Conservation (phyloP, 2,113 vertebrate species). For the Podilymbus podiceps region DNA sequence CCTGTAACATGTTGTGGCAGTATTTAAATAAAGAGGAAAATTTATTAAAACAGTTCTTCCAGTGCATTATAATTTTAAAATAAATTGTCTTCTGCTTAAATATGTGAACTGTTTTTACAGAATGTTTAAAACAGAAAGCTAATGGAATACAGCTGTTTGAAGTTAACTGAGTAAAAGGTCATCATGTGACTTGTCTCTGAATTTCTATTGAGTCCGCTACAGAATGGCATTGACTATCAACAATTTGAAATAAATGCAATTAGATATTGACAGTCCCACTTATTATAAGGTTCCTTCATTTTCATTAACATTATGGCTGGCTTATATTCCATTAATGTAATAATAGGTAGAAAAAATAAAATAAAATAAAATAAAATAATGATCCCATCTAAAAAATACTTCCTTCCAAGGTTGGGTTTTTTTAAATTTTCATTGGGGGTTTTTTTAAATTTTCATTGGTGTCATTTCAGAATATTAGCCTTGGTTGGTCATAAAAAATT, state of each 20-base stretch:
- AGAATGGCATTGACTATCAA: neutral
- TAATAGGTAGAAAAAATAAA: neutral
- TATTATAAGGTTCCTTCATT: neutral
- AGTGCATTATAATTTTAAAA: neutral
- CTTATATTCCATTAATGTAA: neutral
- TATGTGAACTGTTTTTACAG: neutral
- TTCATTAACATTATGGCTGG: neutral
- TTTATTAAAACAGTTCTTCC: neutral
- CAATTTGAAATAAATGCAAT: neutral
- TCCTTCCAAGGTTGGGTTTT: neutral
- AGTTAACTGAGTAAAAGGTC: neutral
- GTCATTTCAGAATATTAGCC: neutral
- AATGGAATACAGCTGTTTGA: neutral
- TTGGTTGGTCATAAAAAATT: neutral
- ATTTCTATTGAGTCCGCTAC: neutral
- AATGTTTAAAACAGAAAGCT: neutral
- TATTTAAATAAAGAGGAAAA: slow-evolving; percentile 38
- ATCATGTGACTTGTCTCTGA: neutral
- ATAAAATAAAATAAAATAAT: neutral
- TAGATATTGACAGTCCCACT: neutral
- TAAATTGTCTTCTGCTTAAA: neutral
- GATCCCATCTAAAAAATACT: neutral
- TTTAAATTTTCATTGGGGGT: neutral
- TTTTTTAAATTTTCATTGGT: neutral
- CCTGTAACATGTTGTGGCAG: neutral